Conservation (phyloP, 2,888 invertebrate species). For the Emmelina monodactyla region DNA sequence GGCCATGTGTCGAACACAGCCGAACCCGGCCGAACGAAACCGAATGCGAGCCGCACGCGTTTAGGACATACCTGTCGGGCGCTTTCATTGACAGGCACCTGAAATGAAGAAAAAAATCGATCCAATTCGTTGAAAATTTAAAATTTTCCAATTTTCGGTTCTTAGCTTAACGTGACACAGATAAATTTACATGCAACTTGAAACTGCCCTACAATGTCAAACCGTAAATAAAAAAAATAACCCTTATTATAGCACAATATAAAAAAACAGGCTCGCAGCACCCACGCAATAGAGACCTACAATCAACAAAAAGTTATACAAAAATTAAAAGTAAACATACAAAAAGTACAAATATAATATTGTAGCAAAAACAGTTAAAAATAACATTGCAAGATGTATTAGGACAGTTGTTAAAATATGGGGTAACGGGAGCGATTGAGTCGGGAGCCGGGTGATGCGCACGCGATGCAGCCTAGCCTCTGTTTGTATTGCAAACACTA, state of each 20-base stretch:
- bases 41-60: conserved; percentile 49
- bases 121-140: conserved; percentile 70
- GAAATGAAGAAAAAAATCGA: conserved; percentile 74
- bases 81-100: conserved; percentile 80
- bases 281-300: not conserved
- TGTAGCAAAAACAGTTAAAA: conserved; percentile 62
- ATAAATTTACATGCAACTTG: conserved; percentile 64
- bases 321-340: conserved; percentile 61
- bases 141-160: conserved; percentile 42
- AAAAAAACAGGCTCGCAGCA: too few species aligned
- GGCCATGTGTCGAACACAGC: conserved; percentile 53
- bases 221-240: conserved; percentile 21
- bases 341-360: conserved; percentile 56
- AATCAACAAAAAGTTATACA: conserved; percentile 27
- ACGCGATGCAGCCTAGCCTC: too few species aligned
- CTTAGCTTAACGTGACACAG: conserved; percentile 38
- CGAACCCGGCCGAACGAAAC: conserved; percentile 57
- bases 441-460: conserved; percentile 45
- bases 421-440: conserved; percentile 54
- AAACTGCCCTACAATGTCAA: too few species aligned
- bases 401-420: conserved; percentile 68
- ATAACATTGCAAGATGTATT: conserved; percentile 67
- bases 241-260: conserved; percentile 3
- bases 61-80: conserved; percentile 74
- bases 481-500: conserved; percentile 27